A percentile compares a stretch with the other conserved stretches of the same genome.
These are phyloP conservation scores for Drosophila virilis DNA, from an alignment of 1,140 invertebrate genomes.

Conservation along the genomic window DNA sequence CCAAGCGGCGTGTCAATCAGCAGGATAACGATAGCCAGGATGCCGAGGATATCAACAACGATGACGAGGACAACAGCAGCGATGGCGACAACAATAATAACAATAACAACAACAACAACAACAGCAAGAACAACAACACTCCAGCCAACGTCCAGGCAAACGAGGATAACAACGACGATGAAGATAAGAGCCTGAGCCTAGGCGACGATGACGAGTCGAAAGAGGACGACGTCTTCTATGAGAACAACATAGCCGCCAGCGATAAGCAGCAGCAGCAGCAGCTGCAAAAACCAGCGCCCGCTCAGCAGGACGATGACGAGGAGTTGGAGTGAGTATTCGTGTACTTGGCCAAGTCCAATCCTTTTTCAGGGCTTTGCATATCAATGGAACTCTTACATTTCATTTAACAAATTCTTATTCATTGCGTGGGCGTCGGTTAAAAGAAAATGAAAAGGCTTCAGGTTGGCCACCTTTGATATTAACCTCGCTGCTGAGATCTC, in stretches of 20 bases:
- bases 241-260: constrained; percentile 86
- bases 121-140: constrained; percentile 47
- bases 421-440: neutral
- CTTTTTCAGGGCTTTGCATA: constrained; percentile 35
- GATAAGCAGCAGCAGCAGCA: constrained; percentile 58
- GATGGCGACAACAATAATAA: constrained; percentile 39
- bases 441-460: constrained; percentile 39
- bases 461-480: constrained; percentile 47
- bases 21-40: constrained; percentile 77
- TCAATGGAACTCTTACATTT: constrained; percentile 72
- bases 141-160: constrained; percentile 76
- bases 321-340: constrained; percentile 83
- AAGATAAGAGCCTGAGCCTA: constrained; percentile 73
- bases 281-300: constrained; percentile 36
- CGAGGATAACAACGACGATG: constrained; percentile 74
- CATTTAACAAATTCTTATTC: constrained; percentile 75
- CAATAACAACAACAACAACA: constrained; percentile 3
- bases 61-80: constrained; percentile 78
- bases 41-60: constrained; percentile 74
- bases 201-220: constrained; percentile 85
- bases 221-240: constrained; percentile 90
- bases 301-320: constrained; percentile 86
- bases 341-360: neutral
- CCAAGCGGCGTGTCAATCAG: constrained; percentile 82
- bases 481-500: constrained; percentile 1